Evolutionary conservation across 2,113 vertebrate genomes (phyloP).

Genomic region (Nestor notabilis): DNA sequence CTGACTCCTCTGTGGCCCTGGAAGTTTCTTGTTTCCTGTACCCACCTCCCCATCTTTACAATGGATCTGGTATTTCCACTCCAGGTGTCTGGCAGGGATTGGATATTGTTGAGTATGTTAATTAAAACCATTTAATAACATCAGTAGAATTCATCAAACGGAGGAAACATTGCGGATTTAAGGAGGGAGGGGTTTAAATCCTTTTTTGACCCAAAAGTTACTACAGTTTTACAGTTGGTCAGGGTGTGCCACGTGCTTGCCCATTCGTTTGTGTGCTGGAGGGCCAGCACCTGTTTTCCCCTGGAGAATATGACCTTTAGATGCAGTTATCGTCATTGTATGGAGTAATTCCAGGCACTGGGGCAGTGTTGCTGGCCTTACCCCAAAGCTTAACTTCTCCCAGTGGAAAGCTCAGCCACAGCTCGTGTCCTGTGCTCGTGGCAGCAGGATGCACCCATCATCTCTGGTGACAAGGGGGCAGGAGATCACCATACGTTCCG

Average conservation of each 20-base stretch:
- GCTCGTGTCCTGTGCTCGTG: neutral
- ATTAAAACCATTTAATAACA: neutral
- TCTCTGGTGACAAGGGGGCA: neutral
- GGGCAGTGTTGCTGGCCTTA: neutral
- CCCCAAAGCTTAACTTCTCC: neutral
- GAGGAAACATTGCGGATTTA: neutral
- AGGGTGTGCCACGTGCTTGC: accelerated
- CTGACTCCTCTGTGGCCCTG: constrained; percentile 53
- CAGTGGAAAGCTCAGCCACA: neutral
- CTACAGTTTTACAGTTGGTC: neutral
- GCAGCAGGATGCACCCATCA: neutral
- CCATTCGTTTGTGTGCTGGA: neutral
- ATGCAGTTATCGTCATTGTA: neutral
- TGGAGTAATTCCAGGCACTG: neutral
- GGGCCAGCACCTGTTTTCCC: neutral
- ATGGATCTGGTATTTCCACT: neutral
- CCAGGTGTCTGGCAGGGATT: neutral
- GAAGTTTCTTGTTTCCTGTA: constrained; percentile 39
- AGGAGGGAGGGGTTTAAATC: neutral
- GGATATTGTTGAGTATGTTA: neutral
- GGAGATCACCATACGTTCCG: neutral
- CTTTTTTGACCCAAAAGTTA: neutral
- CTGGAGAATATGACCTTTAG: neutral
- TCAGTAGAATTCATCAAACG: neutral
- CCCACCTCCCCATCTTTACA: neutral